Evolutionary conservation across 2,113 vertebrate genomes (phyloP).

Genomic region (Hippolais icterina): DNA sequence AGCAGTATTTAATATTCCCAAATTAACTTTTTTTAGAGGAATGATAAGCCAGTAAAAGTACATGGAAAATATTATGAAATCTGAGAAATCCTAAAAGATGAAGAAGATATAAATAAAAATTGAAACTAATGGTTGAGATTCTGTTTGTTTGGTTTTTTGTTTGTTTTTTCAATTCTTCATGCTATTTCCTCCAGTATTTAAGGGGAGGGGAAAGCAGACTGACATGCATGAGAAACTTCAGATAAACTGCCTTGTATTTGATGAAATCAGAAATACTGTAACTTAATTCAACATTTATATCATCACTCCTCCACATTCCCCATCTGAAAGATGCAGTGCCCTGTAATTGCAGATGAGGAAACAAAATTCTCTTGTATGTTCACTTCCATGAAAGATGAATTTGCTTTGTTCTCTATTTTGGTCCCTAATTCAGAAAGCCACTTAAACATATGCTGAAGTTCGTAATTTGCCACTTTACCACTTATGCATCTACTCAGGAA

Average conservation of each 20-base stretch:
- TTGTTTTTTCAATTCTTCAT: background rate
- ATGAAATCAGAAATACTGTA: background rate
- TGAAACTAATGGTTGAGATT: background rate
- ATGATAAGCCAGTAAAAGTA: background rate
- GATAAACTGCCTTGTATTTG: background rate
- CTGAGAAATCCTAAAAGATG: background rate
- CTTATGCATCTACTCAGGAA: background rate
- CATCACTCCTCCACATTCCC: background rate
- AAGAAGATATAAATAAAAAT: background rate
- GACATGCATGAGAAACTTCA: background rate
- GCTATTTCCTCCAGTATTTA: background rate
- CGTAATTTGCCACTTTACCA: background rate
- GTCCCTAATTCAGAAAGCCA: background rate
- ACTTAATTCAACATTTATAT: background rate
- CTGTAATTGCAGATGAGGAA: background rate
- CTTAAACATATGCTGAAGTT: constrained; percentile 40
- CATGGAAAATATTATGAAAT: background rate
- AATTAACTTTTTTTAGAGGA: background rate
- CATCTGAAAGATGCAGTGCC: background rate
- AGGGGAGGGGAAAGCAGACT: background rate
- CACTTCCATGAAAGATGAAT: background rate
- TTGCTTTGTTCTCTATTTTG: constrained; percentile 7
- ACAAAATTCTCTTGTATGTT: background rate
- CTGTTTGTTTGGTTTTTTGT: background rate
- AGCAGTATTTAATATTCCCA: background rate